Evolutionary conservation across 2,113 vertebrate genomes (phyloP).

Genomic region (Capricornis sumatraensis): DNA sequence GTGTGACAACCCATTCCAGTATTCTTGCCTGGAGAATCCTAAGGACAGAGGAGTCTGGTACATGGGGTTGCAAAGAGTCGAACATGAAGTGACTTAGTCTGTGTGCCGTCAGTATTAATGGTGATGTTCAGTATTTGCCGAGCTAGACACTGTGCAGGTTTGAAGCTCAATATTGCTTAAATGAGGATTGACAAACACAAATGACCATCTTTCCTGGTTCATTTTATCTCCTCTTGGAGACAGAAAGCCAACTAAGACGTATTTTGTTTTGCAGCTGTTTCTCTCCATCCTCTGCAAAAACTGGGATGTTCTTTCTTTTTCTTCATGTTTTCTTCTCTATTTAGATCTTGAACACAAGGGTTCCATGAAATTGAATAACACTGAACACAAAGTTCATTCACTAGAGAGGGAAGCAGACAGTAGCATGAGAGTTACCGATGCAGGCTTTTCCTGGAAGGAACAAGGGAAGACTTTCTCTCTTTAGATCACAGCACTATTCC

Average conservation of each 20-base stretch:
- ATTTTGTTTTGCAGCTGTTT: not conserved
- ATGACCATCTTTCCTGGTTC: not conserved
- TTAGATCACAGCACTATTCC: not conserved
- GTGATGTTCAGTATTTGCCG: not conserved
- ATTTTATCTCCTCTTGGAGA: not conserved
- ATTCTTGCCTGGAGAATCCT: not conserved
- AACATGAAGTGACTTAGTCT: not conserved
- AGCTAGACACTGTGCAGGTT: not conserved
- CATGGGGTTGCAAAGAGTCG: not conserved
- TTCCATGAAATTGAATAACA: not conserved
- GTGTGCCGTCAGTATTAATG: not conserved
- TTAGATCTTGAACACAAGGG: not conserved
- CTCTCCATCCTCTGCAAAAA: not conserved
- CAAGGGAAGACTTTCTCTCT: not conserved
- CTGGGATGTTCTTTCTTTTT: not conserved
- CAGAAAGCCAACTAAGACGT: not conserved
- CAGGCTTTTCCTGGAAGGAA: not conserved
- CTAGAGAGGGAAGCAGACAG: not conserved
- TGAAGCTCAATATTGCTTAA: not conserved
- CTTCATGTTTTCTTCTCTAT: not conserved
- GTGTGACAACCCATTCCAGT: not conserved
- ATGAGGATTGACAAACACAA: not conserved
- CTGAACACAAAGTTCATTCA: not conserved
- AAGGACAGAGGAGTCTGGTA: not conserved
- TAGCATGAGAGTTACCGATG: not conserved